phyloP scores from a whole-genome alignment of 2,113 vertebrate species.

The Galeopterus variegatus region DNA sequence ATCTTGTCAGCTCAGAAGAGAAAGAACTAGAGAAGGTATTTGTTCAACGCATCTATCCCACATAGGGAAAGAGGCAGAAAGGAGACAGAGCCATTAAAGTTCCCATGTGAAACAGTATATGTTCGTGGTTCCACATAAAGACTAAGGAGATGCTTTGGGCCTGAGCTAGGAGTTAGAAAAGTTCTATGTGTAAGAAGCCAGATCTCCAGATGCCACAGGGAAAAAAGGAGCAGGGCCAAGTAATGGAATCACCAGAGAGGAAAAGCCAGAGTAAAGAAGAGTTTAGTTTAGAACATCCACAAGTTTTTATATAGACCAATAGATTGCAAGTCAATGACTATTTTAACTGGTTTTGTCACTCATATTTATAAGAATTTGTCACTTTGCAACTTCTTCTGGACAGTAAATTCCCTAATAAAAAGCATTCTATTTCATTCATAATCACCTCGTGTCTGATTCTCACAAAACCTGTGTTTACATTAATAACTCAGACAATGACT shows the following conservation, averaged over 20 bases:
- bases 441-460: background rate
- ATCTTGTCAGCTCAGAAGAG: slow-evolving; percentile 8
- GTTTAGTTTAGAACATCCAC: background rate
- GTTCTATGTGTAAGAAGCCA: background rate
- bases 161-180: background rate
- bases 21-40: background rate
- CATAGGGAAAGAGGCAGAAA: background rate
- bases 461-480: background rate
- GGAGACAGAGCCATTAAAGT: background rate
- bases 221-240: background rate
- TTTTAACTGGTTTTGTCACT: background rate
- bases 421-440: background rate
- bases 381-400: background rate
- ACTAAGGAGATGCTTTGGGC: background rate
- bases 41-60: slow-evolving; percentile 10
- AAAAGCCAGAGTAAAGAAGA: background rate
- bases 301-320: background rate
- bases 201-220: background rate
- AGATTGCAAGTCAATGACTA: background rate
- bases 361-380: background rate
- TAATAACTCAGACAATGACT: background rate
- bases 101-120: background rate
- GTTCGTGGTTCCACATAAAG: background rate
- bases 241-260: background rate
- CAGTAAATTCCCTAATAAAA: slow-evolving; percentile 13